Evolutionary conservation across 2,797 vertebrate genomes (phyloP).

Genomic region (Epinephelus malabaricus): DNA sequence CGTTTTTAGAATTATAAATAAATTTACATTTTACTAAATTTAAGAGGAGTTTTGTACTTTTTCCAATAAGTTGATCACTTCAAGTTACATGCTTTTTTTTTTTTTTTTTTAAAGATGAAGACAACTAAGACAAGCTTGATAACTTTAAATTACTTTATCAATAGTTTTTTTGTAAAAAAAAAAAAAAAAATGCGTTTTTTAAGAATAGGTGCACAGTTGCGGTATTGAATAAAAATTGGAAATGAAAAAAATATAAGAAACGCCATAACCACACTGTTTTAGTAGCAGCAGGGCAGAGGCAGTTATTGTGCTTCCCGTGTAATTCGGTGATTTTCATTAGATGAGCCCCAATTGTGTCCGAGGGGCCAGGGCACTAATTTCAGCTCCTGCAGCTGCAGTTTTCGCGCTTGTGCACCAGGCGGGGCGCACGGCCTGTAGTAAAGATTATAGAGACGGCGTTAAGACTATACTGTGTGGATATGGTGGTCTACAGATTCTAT

Average conservation of each 20-base stretch:
- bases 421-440: constrained; percentile 63
- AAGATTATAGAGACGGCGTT: neutral
- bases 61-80: neutral
- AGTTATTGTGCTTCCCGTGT: neutral
- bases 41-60: neutral
- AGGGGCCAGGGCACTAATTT: constrained; percentile 3
- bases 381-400: constrained; percentile 58
- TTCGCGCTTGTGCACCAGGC: constrained; percentile 66
- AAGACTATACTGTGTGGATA: neutral
- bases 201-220: no score
- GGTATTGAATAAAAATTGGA: no score
- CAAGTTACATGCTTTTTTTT: neutral
- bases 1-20: neutral
- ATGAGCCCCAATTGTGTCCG: constrained; percentile 3
- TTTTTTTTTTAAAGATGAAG: neutral
- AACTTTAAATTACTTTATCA: neutral
- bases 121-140: rapidly evolving
- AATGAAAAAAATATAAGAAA: no score
- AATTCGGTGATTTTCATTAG: neutral
- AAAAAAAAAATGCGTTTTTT: neutral
- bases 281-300: no score
- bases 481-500: rapidly evolving
- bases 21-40: neutral
- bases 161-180: no score
- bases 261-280: neutral